These are phyloP conservation scores for Carduelis carduelis DNA, from an alignment of 2,797 vertebrate genomes.

Conservation along the genomic window DNA sequence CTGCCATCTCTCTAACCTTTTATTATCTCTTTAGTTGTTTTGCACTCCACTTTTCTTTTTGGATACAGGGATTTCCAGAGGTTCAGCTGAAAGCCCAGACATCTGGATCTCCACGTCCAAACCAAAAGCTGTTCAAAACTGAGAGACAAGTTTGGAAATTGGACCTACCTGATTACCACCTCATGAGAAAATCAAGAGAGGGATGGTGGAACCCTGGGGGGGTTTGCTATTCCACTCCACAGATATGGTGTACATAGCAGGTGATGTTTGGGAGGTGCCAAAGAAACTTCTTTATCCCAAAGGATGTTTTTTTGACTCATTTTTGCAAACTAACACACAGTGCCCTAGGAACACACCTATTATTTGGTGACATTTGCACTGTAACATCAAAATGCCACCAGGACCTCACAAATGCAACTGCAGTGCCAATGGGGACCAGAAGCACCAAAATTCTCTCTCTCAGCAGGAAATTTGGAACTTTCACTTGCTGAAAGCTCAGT, in stretches of 20 bases:
- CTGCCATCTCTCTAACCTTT: not conserved
- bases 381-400: not conserved
- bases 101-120: not conserved
- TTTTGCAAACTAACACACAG: not conserved
- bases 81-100: not conserved
- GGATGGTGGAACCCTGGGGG: not conserved
- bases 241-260: fast-evolving
- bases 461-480: not conserved
- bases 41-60: not conserved
- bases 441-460: not conserved
- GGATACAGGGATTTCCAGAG: not conserved
- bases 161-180: not conserved
- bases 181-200: not conserved
- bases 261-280: not conserved
- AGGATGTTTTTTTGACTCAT: not conserved
- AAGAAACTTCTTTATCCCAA: not conserved
- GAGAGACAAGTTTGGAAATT: not conserved
- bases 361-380: not conserved
- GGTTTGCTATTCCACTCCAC: fast-evolving
- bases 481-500: not conserved
- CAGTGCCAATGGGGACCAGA: fast-evolving
- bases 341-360: not conserved
- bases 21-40: not conserved
- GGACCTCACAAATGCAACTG: not conserved
- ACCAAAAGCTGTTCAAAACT: not conserved